Evolutionary conservation across 2,113 vertebrate genomes (phyloP).

Genomic region (Ancistrus triradiatus): DNA sequence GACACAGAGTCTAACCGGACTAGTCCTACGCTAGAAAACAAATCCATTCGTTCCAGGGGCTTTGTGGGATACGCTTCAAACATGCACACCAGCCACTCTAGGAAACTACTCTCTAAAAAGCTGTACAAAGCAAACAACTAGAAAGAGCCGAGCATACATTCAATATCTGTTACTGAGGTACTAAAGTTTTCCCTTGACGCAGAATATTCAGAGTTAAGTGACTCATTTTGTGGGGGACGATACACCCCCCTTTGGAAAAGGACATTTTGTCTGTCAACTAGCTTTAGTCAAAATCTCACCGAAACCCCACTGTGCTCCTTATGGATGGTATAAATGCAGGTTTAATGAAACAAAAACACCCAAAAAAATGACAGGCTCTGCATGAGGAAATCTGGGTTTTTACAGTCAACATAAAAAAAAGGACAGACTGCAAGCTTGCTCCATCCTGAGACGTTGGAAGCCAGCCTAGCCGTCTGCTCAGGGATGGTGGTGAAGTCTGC

Average conservation of each 20-base stretch:
- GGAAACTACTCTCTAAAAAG: constrained; percentile 66
- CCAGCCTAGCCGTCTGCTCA: background rate
- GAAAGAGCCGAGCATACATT: constrained; percentile 74
- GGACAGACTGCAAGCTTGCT: background rate
- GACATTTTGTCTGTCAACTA: constrained; percentile 50
- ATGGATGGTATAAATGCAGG: too few relatives aligned
- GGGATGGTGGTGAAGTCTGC: background rate
- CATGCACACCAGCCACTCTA: constrained; percentile 46
- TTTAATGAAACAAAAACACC: too few relatives aligned
- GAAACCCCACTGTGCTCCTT: constrained; percentile 3
- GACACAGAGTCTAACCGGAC: too few relatives aligned
- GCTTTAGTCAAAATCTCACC: constrained; percentile 19
- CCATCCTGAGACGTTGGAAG: constrained; percentile 15
- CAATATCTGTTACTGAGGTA: constrained; percentile 85
- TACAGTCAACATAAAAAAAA: background rate
- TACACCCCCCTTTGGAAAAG: constrained; percentile 71
- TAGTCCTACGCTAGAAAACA: background rate
- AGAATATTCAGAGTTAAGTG: constrained; percentile 66
- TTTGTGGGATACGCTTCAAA: constrained; percentile 43
- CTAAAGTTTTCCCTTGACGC: constrained; percentile 72
- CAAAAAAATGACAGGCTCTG: too few relatives aligned
- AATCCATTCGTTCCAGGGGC: constrained; percentile 45
- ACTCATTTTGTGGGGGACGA: constrained; percentile 24
- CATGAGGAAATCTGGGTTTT: too few relatives aligned
- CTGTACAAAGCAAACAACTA: constrained; percentile 67